Evolutionary conservation across 1,140 invertebrate genomes (phyloP).

Genomic region (Diorhabda carinulata): DNA sequence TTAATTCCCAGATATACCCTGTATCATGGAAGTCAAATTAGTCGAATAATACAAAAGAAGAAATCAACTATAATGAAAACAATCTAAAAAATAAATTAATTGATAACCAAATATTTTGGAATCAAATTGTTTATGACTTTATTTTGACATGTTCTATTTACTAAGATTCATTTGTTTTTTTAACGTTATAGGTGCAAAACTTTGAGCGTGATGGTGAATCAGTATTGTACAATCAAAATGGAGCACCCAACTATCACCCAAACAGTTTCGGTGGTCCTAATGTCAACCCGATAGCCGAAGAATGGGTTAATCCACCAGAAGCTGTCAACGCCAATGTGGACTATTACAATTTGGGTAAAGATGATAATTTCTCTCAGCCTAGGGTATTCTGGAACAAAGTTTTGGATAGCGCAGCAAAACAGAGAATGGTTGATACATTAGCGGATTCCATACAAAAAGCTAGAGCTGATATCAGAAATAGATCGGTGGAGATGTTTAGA

Average conservation of each 20-base stretch:
- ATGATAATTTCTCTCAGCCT: slow-evolving; percentile 89
- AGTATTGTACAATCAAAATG: slow-evolving; percentile 57
- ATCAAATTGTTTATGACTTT: no score
- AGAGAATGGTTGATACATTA: slow-evolving; percentile 77
- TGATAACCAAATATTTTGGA: no score
- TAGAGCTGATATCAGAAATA: slow-evolving; percentile 32
- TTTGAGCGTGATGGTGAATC: slow-evolving; percentile 78
- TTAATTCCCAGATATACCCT: no score
- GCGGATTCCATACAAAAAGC: slow-evolving; percentile 73
- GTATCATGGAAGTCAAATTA: no score
- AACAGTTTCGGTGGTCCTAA: slow-evolving; percentile 79
- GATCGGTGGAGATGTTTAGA: slow-evolving; percentile 26
- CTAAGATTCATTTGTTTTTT: not conserved
- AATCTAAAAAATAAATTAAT: no score
- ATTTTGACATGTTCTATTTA: no score
- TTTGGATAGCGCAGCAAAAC: slow-evolving; percentile 66
- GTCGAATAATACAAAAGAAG: no score
- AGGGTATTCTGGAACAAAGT: slow-evolving; percentile 78
- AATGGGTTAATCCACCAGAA: slow-evolving; percentile 51
- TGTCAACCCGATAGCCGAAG: slow-evolving; percentile 51
- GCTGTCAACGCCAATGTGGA: slow-evolving; percentile 55
- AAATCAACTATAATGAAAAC: no score
- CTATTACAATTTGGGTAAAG: slow-evolving; percentile 69
- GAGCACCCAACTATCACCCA: slow-evolving; percentile 84
- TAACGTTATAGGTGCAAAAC: slow-evolving; percentile 52